phyloP scores from a whole-genome alignment of 1,140 invertebrate genomes.

The Parapsyche elsis region DNA sequence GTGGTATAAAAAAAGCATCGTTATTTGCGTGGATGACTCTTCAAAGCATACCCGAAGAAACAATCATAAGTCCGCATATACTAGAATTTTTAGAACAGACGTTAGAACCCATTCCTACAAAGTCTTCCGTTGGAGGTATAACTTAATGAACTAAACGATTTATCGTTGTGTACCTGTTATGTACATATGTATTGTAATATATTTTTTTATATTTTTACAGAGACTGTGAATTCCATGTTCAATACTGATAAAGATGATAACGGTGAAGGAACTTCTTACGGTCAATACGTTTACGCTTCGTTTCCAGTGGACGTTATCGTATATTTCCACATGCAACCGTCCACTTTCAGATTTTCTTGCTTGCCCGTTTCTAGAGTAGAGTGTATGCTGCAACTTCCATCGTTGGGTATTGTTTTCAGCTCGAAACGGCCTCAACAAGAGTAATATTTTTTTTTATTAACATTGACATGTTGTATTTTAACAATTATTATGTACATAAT shows the following conservation, averaged over 20 bases:
- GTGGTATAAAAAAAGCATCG: slow-evolving; percentile 88
- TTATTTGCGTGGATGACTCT: slow-evolving; percentile 96
- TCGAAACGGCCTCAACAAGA: slow-evolving; percentile 88
- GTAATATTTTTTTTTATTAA: slow-evolving; percentile 51
- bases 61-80: slow-evolving; percentile 94
- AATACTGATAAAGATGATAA: slow-evolving; percentile 51
- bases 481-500: no score
- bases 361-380: slow-evolving; percentile 95
- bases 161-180: no score
- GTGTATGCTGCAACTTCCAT: slow-evolving; percentile 95
- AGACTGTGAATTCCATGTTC: slow-evolving; percentile 56
- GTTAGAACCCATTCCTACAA: slow-evolving; percentile 89
- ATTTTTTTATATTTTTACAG: slow-evolving; percentile 46
- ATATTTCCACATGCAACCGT: slow-evolving; percentile 98
- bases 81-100: slow-evolving; percentile 95
- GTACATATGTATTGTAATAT: neutral
- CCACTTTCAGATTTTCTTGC: slow-evolving; percentile 95
- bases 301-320: slow-evolving; percentile 99
- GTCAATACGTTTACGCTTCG: slow-evolving; percentile 88
- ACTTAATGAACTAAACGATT: no score
- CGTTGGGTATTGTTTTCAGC: slow-evolving; percentile 92
- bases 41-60: slow-evolving; percentile 95
- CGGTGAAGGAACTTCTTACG: slow-evolving; percentile 70
- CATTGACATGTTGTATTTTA: no score
- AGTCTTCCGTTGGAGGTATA: slow-evolving; percentile 64